These are phyloP conservation scores for Meandrina meandrites DNA, from an alignment of 92 coral and sea anemone species.

Conservation along the genomic window DNA sequence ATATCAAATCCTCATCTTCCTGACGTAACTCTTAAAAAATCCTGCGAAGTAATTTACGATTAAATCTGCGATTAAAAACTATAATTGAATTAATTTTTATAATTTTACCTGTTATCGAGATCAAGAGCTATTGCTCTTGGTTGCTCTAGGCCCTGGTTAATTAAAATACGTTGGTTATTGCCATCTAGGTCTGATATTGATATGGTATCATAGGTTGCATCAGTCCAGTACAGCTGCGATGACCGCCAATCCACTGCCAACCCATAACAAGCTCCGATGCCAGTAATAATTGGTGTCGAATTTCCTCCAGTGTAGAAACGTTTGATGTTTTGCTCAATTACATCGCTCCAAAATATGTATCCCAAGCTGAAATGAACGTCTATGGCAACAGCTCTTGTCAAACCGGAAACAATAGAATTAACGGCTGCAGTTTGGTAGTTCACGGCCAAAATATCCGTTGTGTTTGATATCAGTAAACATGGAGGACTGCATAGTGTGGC, in stretches of 20 bases:
- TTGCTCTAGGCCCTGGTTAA: background rate
- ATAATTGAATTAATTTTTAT: too few species aligned
- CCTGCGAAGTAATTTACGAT: too few species aligned
- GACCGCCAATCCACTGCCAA: too few species aligned
- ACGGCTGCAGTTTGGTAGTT: background rate
- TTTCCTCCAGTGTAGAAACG: background rate
- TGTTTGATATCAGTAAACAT: background rate
- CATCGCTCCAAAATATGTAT: background rate
- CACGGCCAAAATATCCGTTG: background rate
- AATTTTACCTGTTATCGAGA: too few species aligned
- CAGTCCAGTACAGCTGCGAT: background rate
- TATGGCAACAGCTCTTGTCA: background rate
- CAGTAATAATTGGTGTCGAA: background rate
- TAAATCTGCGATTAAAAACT: too few species aligned
- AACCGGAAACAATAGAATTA: background rate
- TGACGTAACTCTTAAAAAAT: too few species aligned
- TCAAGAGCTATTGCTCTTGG: constrained; percentile 80
- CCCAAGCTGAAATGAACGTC: background rate
- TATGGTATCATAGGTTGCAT: background rate
- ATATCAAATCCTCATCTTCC: too few species aligned
- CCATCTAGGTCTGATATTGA: constrained; percentile 10
- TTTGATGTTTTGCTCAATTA: background rate
- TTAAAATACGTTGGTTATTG: background rate
- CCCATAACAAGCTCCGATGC: background rate
- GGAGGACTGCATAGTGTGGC: background rate